Conservation (phyloP, 2,113 vertebrate genomes). For the Rynchops niger region DNA sequence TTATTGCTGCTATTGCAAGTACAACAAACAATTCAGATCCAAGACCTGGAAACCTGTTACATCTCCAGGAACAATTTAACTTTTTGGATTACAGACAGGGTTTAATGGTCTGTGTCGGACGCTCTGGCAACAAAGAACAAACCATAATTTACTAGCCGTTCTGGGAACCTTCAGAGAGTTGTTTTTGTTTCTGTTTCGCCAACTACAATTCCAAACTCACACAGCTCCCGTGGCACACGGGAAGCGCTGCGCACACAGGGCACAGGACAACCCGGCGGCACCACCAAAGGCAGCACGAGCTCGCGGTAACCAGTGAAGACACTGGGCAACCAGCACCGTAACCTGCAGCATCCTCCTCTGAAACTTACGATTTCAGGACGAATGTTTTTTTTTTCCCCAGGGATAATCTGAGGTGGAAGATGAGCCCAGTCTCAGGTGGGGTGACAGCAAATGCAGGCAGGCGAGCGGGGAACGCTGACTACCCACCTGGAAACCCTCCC, state of each 20-base stretch:
- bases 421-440: background rate
- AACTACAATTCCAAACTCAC: background rate
- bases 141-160: background rate
- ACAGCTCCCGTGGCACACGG: background rate
- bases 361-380: accelerated
- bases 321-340: background rate
- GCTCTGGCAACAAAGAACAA: background rate
- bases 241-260: background rate
- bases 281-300: background rate
- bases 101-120: background rate
- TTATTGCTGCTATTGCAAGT: background rate
- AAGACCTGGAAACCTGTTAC: background rate
- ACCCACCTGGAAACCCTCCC: background rate
- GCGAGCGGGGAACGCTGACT: background rate
- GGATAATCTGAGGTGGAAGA: background rate
- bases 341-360: background rate
- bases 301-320: background rate
- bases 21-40: background rate
- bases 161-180: background rate
- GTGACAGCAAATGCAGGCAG: background rate
- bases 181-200: background rate
- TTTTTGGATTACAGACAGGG: background rate
- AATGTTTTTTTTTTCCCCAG: background rate
- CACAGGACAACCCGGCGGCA: background rate
- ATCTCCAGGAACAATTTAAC: background rate